Evolutionary conservation across 2,113 vertebrate genomes (phyloP).

Genomic region (Sitta europaea): DNA sequence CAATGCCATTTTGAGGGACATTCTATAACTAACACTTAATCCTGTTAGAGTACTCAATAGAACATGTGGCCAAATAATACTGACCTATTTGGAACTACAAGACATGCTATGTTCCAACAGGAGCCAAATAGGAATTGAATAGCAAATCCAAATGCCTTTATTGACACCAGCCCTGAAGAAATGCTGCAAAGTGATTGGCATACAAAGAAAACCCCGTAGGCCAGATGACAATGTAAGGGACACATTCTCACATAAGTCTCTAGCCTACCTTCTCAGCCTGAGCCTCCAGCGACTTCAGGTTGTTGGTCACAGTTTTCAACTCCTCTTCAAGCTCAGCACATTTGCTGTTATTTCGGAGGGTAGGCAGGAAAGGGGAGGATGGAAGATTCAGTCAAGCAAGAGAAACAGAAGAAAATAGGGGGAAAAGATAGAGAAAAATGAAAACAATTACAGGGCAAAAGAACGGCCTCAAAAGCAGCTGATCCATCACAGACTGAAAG

Average conservation of each 20-base stretch:
- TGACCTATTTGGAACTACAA: not conserved
- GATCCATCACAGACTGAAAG: slow-evolving; percentile 49
- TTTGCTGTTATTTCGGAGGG: slow-evolving; percentile 92
- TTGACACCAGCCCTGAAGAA: not conserved
- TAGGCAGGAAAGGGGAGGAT: slow-evolving; percentile 72
- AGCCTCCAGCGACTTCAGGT: slow-evolving; percentile 99
- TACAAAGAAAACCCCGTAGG: not conserved
- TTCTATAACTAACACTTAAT: not conserved
- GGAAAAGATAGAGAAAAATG: slow-evolving; percentile 74
- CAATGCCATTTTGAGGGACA: not conserved
- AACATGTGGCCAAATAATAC: not conserved
- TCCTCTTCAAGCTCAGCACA: slow-evolving; percentile 99
- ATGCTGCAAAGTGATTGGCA: not conserved
- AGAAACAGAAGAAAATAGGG: slow-evolving; percentile 67
- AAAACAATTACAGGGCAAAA: slow-evolving; percentile 76
- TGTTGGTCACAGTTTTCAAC: slow-evolving; percentile 99
- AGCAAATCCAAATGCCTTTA: not conserved
- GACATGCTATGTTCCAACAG: not conserved
- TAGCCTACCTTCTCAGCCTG: slow-evolving; percentile 99
- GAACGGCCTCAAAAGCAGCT: slow-evolving; percentile 74
- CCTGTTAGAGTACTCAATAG: not conserved
- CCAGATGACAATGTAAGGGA: not conserved
- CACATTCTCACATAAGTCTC: slow-evolving; percentile 7
- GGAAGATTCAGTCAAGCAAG: slow-evolving; percentile 67
- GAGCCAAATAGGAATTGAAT: not conserved